These are phyloP conservation scores for Aldabrachelys gigantea DNA, from an alignment of 2,113 vertebrate species.

Conservation along the genomic window DNA sequence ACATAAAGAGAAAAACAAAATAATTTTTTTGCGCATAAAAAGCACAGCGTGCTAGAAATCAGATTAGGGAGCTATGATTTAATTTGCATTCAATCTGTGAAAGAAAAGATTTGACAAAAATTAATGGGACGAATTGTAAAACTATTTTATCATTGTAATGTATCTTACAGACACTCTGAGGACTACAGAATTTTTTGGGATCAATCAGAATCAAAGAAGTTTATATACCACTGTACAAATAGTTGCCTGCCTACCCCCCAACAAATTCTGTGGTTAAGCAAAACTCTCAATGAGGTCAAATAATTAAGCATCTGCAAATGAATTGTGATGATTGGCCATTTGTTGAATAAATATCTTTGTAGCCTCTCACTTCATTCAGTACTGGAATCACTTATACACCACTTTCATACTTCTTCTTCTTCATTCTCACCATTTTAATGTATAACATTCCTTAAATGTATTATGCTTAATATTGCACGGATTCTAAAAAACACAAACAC, in stretches of 20 bases:
- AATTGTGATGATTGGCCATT: neutral
- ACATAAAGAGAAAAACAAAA: neutral
- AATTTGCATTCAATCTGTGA: slow-evolving; percentile 1
- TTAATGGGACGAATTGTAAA: neutral
- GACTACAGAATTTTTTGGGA: neutral
- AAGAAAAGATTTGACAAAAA: slow-evolving; percentile 18
- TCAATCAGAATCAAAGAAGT: neutral
- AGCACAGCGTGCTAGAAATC: slow-evolving; percentile 7
- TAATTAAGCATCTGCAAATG: neutral
- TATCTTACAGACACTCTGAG: neutral
- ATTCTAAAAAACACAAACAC: rapidly evolving
- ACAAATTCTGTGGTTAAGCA: neutral
- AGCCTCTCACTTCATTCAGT: neutral
- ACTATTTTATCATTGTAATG: neutral
- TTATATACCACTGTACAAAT: neutral
- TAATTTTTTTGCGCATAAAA: neutral
- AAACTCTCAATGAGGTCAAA: neutral
- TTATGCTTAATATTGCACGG: neutral
- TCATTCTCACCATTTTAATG: neutral
- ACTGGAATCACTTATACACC: neutral
- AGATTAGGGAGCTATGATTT: slow-evolving; percentile 27
- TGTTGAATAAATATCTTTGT: neutral
- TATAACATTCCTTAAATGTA: neutral
- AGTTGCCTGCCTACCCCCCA: neutral
- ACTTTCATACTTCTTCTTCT: neutral